Evolutionary conservation across 2,113 vertebrate genomes (phyloP), one percentile per base, ranked within the genome.

Genomic region (Chloropsis hardwickii): DNA sequence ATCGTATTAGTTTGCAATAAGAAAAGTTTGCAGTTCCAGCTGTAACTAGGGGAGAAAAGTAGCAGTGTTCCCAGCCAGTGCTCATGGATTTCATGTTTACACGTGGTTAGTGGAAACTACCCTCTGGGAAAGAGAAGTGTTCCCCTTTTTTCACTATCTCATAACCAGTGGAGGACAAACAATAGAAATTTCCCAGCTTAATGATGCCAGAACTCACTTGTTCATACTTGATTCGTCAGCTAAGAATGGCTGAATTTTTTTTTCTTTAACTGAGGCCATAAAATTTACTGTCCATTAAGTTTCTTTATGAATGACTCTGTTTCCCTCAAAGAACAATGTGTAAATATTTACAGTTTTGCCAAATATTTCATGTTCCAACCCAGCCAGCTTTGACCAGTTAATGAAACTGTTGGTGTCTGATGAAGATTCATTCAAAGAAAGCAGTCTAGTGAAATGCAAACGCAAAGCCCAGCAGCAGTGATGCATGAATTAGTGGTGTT

Each of bases 391-490:
- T 84, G 76, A 81, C n/a, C 57, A 90, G 48, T 76, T 91, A 80
- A 92, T 81, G n/a, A 82, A 93, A 85, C 53, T 56, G 57, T 51
- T 86, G 57, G 40, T 94, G 51, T 94, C 65, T 65, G 56, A 37
- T 81, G 76, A 51, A 82, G 88, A 90, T 92, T 91, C 28, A 44
- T 58, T 94, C 60, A 94, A 89, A 65, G 77, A 81, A 92, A 80
- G 37, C 56, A 76, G 50, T 44, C 45, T 72, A 62, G 83, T 83
- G 76, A 93, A 86, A 84, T 79, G 78, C 67, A 93, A 54, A 80
- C 64, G 74, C 66, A 70, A 86, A 94, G 48, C 62, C 44, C 56
- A 73, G 31, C 1, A 9, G 91, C 83, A 88, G 57, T 53, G 53
- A 76, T 86, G 81, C 40, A 33, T 77, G 80, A 92, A 76, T 94